phyloP scores from a whole-genome alignment of 2,797 vertebrate genomes.

The Phrynocephalus guinanensis region DNA sequence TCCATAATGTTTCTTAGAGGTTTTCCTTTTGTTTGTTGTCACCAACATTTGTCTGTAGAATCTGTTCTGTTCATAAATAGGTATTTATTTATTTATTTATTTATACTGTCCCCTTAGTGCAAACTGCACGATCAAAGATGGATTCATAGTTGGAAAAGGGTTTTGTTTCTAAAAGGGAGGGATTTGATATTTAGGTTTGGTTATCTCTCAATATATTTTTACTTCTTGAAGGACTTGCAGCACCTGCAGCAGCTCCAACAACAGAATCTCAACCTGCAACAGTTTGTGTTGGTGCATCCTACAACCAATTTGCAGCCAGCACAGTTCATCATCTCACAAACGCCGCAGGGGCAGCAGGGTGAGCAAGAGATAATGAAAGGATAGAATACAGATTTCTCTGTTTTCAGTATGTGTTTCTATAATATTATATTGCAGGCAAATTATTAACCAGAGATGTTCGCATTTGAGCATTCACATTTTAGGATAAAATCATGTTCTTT shows the following conservation, averaged over 20 bases:
- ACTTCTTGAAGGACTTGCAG: conserved; percentile 82
- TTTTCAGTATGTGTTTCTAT: not conserved
- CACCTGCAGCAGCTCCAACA: conserved; percentile 93
- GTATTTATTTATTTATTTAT: not conserved
- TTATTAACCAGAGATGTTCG: not conserved
- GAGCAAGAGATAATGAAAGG: conserved; percentile 62
- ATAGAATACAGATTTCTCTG: not conserved
- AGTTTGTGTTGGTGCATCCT: conserved; percentile 97
- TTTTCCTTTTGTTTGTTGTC: not conserved
- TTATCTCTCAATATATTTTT: conserved; percentile 61
- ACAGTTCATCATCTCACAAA: conserved; percentile 99
- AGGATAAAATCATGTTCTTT: not conserved
- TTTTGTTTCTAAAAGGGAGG: conserved; percentile 21
- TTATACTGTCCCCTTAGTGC: too few species aligned
- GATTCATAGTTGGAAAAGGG: conserved; percentile 38
- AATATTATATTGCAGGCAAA: not conserved
- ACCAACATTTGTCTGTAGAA: conserved; percentile 11
- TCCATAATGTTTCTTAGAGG: not conserved
- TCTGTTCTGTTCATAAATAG: not conserved
- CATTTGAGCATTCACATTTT: not conserved
- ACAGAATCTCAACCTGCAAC: conserved; percentile 96
- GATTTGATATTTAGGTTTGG: conserved; percentile 33
- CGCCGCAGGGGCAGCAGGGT: conserved; percentile 96
- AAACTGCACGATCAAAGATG: too few species aligned
- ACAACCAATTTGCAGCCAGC: conserved; percentile 91